Evolutionary conservation across 2,797 vertebrate genomes (phyloP), one percentile per base, ranked within the genome.

Genomic region (Fringilla coelebs): DNA sequence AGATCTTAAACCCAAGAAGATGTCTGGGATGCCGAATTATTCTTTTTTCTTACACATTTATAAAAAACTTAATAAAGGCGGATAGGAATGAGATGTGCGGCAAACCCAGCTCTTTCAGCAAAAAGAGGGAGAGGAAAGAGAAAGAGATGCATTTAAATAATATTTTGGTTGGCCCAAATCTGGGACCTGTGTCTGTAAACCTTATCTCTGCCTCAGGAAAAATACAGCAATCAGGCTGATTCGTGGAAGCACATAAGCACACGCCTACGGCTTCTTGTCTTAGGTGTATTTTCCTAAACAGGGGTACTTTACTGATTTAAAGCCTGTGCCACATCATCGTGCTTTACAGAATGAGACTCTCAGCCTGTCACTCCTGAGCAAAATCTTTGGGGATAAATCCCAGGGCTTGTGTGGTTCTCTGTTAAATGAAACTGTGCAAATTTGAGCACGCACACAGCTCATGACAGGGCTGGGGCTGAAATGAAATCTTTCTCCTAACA

Each of bases 1-100:
- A 96, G 95, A 97, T 97, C 96, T 96, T 96, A 93, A 96, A 96
- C 93, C 95, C 71, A 90, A 87, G 88, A 84, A 79, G 89, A 93
- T 4, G 63, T 90, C 88, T 89, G 77, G 95, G 91, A 79, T 87
- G 83, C 75, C 85, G 88, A 76, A 31, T 67, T 49, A 21, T 60
- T 74, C 82, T 85, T 70, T 78, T 68, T 68, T 10, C 75, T 68
- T 79, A 34, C 25, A 54, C 38, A 24, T 94, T 96, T 93, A 79
- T 87, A 87, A 90, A 82, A 82, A 96, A 68, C 91, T 77, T 93
- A 92, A 94, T 91, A 94, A 94, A 91, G 63, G 57, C 80, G 76
- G 89, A 94, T 80, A 88, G 83, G 67, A 95, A 71, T 76, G 93
- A 93, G 80, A 90, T 67, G 89, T 88, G 67, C 4, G 11, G 90